A percentile compares a stretch with the other conserved stretches of the same genome.
Evolutionary conservation across 2,797 vertebrate species (phyloP).

Genomic region (Choloepus didactylus): DNA sequence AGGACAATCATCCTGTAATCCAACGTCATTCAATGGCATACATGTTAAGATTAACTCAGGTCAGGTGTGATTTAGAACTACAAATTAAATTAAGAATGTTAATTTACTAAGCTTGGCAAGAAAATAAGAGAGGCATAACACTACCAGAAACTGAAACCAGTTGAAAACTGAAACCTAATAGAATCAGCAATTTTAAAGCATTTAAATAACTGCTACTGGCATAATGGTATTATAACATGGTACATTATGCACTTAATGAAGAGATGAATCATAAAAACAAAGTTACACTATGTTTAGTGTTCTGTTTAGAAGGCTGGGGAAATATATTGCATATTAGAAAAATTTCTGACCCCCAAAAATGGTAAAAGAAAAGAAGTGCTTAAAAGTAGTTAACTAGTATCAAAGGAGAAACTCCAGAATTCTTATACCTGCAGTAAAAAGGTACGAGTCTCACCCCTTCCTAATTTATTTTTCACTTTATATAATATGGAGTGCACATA

Average conservation of each 20-base stretch:
- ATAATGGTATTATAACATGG: not conserved
- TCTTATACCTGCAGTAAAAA: conserved; percentile 1
- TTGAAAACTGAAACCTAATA: conserved; percentile 8
- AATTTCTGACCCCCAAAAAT: not conserved
- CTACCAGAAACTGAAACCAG: conserved; percentile 9
- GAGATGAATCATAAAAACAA: not conserved
- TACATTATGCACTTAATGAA: conserved; percentile 18
- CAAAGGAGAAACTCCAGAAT: conserved; percentile 28
- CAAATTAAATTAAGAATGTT: conserved; percentile 31
- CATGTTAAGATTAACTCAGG: conserved; percentile 16
- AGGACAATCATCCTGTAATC: not conserved
- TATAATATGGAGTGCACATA: not conserved
- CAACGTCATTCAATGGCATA: not conserved
- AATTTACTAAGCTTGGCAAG: conserved; percentile 58
- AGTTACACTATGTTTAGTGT: not conserved
- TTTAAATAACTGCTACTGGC: conserved; percentile 16
- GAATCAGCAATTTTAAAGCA: conserved; percentile 24
- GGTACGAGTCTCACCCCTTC: not conserved
- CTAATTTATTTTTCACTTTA: conserved; percentile 45
- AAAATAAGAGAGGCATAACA: not conserved
- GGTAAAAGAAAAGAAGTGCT: not conserved
- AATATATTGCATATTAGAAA: conserved; percentile 45
- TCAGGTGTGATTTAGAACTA: conserved; percentile 9
- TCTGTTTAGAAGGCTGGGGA: not conserved
- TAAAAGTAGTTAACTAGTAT: conserved; percentile 20